Evolutionary conservation across 2,797 vertebrate species (phyloP), one percentile per base, ranked within the genome.

Genomic region (Myripristis murdjan): DNA sequence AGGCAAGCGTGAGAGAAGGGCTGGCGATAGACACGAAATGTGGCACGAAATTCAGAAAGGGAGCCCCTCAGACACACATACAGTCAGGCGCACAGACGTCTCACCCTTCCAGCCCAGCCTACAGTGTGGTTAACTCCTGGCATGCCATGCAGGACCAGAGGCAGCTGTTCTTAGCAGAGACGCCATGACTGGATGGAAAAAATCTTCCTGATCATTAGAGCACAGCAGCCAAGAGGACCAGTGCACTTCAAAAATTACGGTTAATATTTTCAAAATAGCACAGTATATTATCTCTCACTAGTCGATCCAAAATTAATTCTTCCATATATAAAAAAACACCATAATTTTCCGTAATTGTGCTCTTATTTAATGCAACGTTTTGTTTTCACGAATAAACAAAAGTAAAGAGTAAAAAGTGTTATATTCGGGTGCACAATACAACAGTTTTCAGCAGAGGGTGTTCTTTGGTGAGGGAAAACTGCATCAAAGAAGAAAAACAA

Each of bases 1-100:
- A 93, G 44, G 90, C 91, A 94, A 94, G 95, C 95, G 88, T 95
- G 92, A 96, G 95, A 96, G 93, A 92, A 86, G 85, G 89, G 85
- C 88, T 80, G 92, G 77, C 85, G 92, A 96, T 93, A 95, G 92
- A 94, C 88, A 93, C 0, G 16, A 94, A 95, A 93, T 91, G 92
- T 93, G 92, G 91, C 94, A 93, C 72, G 74, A 93, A 95, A 91
- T 86, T 79, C 76, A 80, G 88, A 88, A 84, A 83, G 47, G 72
- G 84, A 90, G 80, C 83, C 79, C 70, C 87, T 77, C 70, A 76
- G 63, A 85, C 78, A 72, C 72, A 79, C 67, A 81, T 20, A 64
- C 65, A 72, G 63, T 71, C 33, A 43, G 81, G 66, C 83, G 65
- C 79, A 80, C 84, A 88, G 79, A 78, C 81, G 53, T 82, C 82